These are phyloP conservation scores for Tauraco erythrolophus DNA, from an alignment of 2,113 vertebrate genomes.

Conservation along the genomic window DNA sequence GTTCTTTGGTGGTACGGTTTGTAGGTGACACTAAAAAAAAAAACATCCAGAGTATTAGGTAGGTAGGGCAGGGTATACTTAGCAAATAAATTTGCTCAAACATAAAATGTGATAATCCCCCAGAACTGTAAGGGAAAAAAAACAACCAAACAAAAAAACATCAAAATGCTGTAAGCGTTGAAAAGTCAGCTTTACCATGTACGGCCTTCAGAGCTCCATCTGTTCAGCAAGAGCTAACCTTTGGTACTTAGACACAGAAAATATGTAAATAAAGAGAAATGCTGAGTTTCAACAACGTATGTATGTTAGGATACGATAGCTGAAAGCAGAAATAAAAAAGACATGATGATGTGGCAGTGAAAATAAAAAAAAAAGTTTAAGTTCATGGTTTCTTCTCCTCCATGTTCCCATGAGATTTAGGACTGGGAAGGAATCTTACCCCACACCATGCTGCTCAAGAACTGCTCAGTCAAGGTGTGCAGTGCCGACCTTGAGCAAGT, in stretches of 20 bases:
- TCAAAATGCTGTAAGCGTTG: neutral
- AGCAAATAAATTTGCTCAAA: neutral
- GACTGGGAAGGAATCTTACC: neutral
- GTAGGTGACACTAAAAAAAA: neutral
- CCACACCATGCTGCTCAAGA: neutral
- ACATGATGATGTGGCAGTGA: neutral
- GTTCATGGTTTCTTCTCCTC: neutral
- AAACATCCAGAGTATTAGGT: accelerated
- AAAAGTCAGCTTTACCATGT: neutral
- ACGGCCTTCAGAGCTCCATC: neutral
- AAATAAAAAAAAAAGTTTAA: neutral
- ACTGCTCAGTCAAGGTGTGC: neutral
- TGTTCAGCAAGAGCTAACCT: neutral
- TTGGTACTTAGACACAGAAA: neutral
- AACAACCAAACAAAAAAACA: neutral
- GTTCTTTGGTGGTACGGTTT: neutral
- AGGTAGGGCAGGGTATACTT: neutral
- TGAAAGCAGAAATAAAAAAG: neutral
- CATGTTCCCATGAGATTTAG: neutral
- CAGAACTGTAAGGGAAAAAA: neutral
- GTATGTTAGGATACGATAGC: neutral
- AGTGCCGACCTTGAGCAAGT: neutral
- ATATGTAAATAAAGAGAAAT: neutral
- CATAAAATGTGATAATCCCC: neutral
- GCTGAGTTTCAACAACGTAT: neutral